These are phyloP conservation scores for Daubentonia madagascariensis DNA, from an alignment of 2,113 vertebrate species.

Conservation along the genomic window DNA sequence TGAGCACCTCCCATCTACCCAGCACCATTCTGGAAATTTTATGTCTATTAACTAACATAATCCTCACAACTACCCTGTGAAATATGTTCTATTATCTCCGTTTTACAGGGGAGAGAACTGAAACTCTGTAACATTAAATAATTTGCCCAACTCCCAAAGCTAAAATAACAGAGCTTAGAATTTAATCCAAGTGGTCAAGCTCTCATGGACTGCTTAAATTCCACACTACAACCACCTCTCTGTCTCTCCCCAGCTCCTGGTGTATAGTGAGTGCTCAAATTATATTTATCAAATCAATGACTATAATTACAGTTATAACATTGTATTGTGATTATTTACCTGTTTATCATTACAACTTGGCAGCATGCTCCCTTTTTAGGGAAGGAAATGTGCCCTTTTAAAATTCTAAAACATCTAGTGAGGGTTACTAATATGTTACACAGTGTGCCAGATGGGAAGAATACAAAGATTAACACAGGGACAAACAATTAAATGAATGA, in stretches of 20 bases:
- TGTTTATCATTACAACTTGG: not conserved
- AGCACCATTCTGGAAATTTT: not conserved
- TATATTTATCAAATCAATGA: not conserved
- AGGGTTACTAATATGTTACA: not conserved
- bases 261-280: not conserved
- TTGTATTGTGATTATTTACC: not conserved
- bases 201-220: not conserved
- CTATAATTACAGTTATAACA: not conserved
- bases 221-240: rapidly evolving
- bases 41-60: not conserved
- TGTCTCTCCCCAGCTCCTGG: not conserved
- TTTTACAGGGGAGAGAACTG: not conserved
- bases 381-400: not conserved
- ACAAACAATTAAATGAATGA: not conserved
- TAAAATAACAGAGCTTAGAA: not conserved
- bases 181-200: not conserved
- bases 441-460: not conserved
- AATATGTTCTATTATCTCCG: not conserved
- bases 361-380: not conserved
- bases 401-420: not conserved
- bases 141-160: not conserved
- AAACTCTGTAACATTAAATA: not conserved
- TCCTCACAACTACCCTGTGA: not conserved
- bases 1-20: not conserved
- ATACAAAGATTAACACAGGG: not conserved